Conservation (phyloP, 2,113 vertebrate genomes). For the Eubucco bourcierii region DNA sequence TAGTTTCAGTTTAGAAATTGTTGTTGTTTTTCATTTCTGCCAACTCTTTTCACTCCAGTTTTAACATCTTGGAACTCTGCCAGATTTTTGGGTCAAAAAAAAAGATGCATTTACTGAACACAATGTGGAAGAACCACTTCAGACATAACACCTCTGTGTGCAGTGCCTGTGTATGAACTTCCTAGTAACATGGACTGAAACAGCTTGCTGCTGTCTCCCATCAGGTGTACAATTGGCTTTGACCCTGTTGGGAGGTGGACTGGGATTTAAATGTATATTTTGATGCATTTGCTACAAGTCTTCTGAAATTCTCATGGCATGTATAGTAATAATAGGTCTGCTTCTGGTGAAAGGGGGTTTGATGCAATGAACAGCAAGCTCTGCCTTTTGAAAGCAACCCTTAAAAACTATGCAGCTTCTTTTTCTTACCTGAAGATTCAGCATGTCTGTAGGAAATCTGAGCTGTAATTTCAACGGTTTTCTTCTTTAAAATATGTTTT, state of each 20-base stretch:
- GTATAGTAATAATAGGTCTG: not conserved
- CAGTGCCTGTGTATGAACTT: not conserved
- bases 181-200: not conserved
- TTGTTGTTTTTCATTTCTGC: not conserved
- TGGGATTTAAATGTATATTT: not conserved
- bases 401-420: not conserved
- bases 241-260: not conserved
- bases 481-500: slow-evolving; percentile 9
- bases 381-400: not conserved
- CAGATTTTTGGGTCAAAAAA: not conserved
- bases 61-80: not conserved
- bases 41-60: not conserved
- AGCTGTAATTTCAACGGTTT: not conserved
- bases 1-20: not conserved
- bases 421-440: slow-evolving; percentile 16
- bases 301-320: not conserved
- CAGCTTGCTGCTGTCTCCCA: not conserved
- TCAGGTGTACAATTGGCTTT: not conserved
- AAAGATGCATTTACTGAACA: not conserved
- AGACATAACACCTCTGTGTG: not conserved
- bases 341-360: not conserved
- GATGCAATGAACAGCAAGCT: not conserved
- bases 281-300: not conserved
- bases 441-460: not conserved
- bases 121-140: not conserved